Evolutionary conservation across 2,797 vertebrate genomes (phyloP), one percentile per base, ranked within the genome.

Genomic region (Arnoldichthys spilopterus): DNA sequence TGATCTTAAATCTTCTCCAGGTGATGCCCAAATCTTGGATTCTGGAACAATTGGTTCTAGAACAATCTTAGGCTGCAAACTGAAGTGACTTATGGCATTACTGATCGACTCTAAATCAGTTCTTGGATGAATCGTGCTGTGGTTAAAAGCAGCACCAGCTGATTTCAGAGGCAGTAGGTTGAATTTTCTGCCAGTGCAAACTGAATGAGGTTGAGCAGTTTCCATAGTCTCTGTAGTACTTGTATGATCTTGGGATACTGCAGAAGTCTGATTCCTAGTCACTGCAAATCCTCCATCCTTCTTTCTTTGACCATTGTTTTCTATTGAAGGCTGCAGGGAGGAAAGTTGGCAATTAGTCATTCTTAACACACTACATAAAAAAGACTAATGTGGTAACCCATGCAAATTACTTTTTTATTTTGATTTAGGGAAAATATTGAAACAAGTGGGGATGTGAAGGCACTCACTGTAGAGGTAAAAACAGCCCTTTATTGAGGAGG

Each of bases 61-160:
- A 74, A 85, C 73, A 72, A 83, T 81, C 59, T 64, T 85, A 61
- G 84, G 84, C 59, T 83, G 79, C 74, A 83, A 68, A 79, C 16
- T 81, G 30, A 77, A 74, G 43, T n/a, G 40, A 67, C 32, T 40
- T 45, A 37, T 24, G 37, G 13, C 0, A 32, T 26, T 59, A 34
- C 20, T 69, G 72, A 34, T 45, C 40, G 63, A 32, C 49, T 75
- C 15, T 1, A 77, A 24, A 40, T 73, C 73, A 40, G 67, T 59
- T 74, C 28, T 76, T 81, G n/a, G 18, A 63, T 30, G 56, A 22
- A 18, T 58, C 43, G 75, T 78, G 54, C 30, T 63, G 62, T 70
- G 72, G 66, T 37, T 69, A 54, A 49, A 62, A 58, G 34, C 24
- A n/a, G 72, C 67, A 61, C 28, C 59, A 64, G 64, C 30, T 59